Percentiles rank a stretch among this genome's conserved stretches.
Evolutionary conservation across 2,888 invertebrate genomes (phyloP).

Genomic region (Limnephilus marmoratus): DNA sequence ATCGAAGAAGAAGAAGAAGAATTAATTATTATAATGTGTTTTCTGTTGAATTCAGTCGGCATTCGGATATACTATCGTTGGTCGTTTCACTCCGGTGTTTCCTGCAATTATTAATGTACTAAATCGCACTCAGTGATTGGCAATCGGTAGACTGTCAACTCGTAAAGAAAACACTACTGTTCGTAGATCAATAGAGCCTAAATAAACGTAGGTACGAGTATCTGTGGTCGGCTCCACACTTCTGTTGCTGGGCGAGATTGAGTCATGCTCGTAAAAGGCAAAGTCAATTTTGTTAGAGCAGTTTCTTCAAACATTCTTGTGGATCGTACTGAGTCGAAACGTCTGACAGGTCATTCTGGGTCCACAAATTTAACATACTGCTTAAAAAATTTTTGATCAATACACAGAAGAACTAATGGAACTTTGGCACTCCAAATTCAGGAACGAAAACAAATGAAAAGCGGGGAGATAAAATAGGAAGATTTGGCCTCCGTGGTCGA

Average conservation of each 20-base stretch:
- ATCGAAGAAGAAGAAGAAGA: too few species aligned
- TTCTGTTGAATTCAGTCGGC: too few species aligned
- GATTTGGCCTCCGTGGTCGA: too few species aligned
- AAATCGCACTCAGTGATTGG: neutral
- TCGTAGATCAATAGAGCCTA: neutral
- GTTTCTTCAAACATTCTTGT: neutral
- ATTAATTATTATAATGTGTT: too few species aligned
- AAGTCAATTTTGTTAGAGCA: neutral
- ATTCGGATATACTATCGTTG: too few species aligned
- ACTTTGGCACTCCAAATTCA: too few species aligned
- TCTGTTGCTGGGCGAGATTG: neutral
- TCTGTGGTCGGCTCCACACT: neutral
- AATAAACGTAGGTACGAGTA: neutral
- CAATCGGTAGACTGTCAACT: neutral
- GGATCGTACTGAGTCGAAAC: neutral
- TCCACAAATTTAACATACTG: neutral
- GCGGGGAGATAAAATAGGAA: too few species aligned
- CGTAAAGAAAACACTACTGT: neutral
- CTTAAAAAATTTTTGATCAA: neutral
- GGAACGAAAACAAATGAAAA: too few species aligned
- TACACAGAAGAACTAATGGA: too few species aligned
- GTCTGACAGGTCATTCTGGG: neutral
- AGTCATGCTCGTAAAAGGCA: neutral
- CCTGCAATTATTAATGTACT: too few species aligned
- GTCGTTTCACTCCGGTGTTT: too few species aligned